These are phyloP conservation scores for Leuctra nigra DNA, from an alignment of 2,888 invertebrate genomes.

Conservation along the genomic window DNA sequence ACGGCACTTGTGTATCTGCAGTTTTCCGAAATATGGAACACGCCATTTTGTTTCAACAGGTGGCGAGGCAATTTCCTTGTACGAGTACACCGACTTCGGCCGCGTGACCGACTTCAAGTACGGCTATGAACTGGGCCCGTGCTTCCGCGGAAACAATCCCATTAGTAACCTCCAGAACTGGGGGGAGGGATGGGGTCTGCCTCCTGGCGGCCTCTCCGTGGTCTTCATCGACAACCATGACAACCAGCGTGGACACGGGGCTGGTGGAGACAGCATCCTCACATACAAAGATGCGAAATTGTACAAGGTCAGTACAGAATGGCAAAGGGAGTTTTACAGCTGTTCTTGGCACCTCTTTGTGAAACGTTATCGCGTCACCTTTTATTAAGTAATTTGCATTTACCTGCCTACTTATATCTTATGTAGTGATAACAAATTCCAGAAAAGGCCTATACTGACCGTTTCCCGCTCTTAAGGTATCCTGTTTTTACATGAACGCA, in stretches of 20 bases:
- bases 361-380: no score
- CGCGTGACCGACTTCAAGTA: conserved; percentile 74
- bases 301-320: conserved; percentile 34
- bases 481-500: no score
- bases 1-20: no score
- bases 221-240: conserved; percentile 50
- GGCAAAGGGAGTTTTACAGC: no score
- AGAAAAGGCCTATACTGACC: no score
- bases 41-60: no score
- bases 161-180: conserved; percentile 57
- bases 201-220: conserved; percentile 36
- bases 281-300: conserved; percentile 38
- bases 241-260: conserved; percentile 43
- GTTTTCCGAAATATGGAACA: no score
- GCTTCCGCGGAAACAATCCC: conserved; percentile 52
- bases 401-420: no score
- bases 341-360: neutral
- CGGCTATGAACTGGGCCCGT: conserved; percentile 47
- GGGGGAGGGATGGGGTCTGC: conserved; percentile 38
- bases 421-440: no score
- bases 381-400: no score
- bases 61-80: conserved; percentile 1
- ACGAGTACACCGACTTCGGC: conserved; percentile 38
- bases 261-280: conserved; percentile 34
- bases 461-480: no score